These are phyloP conservation scores for Podotricha telesiphe DNA, from an alignment of 2,888 invertebrate genomes.

Conservation along the genomic window DNA sequence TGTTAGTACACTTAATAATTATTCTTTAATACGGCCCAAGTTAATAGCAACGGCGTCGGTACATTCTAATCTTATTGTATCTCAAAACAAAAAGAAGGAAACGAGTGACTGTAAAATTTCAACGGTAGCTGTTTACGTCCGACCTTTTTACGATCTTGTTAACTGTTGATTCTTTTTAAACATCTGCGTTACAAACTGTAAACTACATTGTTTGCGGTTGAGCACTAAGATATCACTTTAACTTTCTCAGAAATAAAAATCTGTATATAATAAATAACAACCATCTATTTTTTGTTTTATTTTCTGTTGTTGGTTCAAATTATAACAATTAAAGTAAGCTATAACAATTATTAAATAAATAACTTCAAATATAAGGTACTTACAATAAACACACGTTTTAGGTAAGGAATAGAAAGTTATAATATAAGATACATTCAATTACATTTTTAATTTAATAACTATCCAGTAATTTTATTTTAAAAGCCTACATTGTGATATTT, in stretches of 20 bases:
- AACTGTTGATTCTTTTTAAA: slow-evolving; percentile 82
- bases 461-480: no score
- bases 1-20: slow-evolving; percentile 12
- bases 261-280: not conserved
- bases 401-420: not conserved
- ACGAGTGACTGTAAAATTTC: slow-evolving; percentile 76
- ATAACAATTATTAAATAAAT: not conserved
- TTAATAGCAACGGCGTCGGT: slow-evolving; percentile 23
- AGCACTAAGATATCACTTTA: slow-evolving; percentile 61
- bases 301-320: no score
- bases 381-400: not conserved
- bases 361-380: not conserved
- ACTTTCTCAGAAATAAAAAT: slow-evolving; percentile 8
- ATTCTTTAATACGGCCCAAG: slow-evolving; percentile 6
- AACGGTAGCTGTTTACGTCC: slow-evolving; percentile 76
- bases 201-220: slow-evolving; percentile 76
- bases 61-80: slow-evolving; percentile 42
- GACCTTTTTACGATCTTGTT: slow-evolving; percentile 80
- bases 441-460: no score
- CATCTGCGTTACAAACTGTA: slow-evolving; percentile 77
- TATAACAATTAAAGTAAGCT: no score
- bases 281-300: no score
- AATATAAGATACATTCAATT: not conserved
- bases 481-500: not conserved
- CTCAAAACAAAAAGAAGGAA: slow-evolving; percentile 52